Conservation (phyloP, 92 coral and sea anemone species). For the Epizoanthus fatuus region DNA sequence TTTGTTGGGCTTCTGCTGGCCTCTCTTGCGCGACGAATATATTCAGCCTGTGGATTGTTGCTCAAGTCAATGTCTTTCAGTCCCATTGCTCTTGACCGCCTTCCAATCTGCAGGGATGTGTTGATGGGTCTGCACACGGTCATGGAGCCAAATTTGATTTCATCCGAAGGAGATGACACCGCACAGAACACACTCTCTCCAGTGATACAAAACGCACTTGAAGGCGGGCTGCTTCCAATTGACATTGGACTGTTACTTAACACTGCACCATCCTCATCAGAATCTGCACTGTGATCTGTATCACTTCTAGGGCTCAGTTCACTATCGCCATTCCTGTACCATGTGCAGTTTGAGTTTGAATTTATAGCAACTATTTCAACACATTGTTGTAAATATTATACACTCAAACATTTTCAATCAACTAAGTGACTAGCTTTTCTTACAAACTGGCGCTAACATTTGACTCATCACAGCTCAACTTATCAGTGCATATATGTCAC, state of each 20-base stretch:
- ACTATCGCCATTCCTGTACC: slow-evolving; percentile 17
- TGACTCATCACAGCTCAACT: too few relatives aligned
- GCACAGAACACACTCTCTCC: slow-evolving; percentile 34
- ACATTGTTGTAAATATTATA: too few relatives aligned
- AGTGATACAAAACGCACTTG: slow-evolving; percentile 32
- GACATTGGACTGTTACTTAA: background rate
- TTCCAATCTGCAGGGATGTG: slow-evolving; percentile 75
- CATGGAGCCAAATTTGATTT: background rate
- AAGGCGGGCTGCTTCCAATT: background rate
- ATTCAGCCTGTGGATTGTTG: slow-evolving; percentile 63
- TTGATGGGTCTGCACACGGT: background rate
- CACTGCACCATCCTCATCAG: slow-evolving; percentile 9
- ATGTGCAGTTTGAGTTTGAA: background rate
- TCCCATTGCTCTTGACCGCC: slow-evolving; percentile 74
- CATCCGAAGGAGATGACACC: slow-evolving; percentile 23
- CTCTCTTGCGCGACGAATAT: slow-evolving; percentile 76
- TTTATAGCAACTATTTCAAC: too few relatives aligned
- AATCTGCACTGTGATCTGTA: background rate
- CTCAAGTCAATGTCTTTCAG: slow-evolving; percentile 81
- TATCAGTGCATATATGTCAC: too few relatives aligned
- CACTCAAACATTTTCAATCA: too few relatives aligned
- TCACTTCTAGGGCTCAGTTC: background rate
- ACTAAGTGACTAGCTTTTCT: too few relatives aligned
- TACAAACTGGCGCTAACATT: too few relatives aligned
- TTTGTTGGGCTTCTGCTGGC: slow-evolving; percentile 59